phyloP scores from a whole-genome alignment of 2,113 vertebrate species.

The Pogona vitticeps region DNA sequence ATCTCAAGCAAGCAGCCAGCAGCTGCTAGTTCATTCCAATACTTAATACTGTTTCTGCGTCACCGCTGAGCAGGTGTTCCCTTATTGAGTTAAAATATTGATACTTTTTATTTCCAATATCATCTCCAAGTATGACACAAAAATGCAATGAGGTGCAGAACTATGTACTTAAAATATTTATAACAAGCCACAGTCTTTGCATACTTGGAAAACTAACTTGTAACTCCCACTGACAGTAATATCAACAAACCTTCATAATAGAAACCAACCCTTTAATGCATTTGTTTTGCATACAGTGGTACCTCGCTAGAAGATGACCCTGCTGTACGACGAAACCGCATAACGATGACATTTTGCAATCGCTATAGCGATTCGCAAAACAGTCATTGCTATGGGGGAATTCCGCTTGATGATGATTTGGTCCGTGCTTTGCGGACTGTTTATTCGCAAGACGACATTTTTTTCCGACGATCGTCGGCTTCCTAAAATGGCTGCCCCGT shows the following conservation, averaged over 20 bases:
- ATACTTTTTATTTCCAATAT: slow-evolving; percentile 13
- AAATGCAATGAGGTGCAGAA: background rate
- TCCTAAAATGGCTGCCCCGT: too few species aligned
- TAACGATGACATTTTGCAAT: too few species aligned
- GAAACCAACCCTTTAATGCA: background rate
- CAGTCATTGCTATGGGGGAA: too few species aligned
- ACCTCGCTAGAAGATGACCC: too few species aligned
- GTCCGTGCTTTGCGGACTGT: too few species aligned
- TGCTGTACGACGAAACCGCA: too few species aligned
- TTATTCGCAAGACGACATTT: too few species aligned
- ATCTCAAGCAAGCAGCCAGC: background rate
- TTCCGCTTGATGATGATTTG: too few species aligned
- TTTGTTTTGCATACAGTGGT: background rate
- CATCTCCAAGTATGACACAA: background rate
- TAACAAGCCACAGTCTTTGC: background rate
- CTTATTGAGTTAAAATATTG: slow-evolving; percentile 6
- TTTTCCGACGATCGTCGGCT: too few species aligned
- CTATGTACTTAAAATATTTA: background rate
- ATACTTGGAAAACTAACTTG: background rate
- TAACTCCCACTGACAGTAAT: background rate
- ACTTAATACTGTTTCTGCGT: background rate
- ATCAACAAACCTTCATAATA: background rate
- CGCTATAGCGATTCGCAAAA: too few species aligned
- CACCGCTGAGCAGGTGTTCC: background rate
- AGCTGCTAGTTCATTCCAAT: slow-evolving; percentile 13